These are phyloP conservation scores for Pandemis heparana DNA, from an alignment of 2,888 invertebrate genomes.

Conservation along the genomic window DNA sequence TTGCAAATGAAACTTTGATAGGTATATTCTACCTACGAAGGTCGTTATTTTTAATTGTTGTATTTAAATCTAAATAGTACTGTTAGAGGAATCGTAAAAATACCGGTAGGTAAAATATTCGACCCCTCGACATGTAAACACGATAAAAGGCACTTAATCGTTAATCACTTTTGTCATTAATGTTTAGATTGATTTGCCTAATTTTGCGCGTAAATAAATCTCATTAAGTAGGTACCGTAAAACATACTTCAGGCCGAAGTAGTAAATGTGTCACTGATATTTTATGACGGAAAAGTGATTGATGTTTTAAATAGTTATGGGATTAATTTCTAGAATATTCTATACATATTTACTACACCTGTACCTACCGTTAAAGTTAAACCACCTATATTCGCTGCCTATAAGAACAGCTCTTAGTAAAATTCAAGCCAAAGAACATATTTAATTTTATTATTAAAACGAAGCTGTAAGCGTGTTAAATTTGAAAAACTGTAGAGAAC, in stretches of 20 bases:
- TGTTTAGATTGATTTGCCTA: slow-evolving; percentile 19
- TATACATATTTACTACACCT: background rate
- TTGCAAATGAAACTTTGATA: no score
- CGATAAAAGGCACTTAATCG: slow-evolving; percentile 13
- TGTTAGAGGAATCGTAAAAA: slow-evolving; percentile 10
- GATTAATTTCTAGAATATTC: background rate
- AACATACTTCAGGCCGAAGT: slow-evolving; percentile 11
- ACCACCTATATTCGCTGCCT: no score
- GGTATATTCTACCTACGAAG: background rate
- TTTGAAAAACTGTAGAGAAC: no score
- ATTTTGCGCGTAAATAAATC: slow-evolving; percentile 22
- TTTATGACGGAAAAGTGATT: slow-evolving; percentile 17
- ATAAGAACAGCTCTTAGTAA: background rate
- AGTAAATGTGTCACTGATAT: slow-evolving; percentile 25
- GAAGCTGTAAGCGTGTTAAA: no score
- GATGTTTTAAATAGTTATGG: background rate
- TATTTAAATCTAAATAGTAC: background rate
- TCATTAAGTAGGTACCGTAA: slow-evolving; percentile 13
- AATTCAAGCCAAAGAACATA: background rate
- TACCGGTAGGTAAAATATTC: slow-evolving; percentile 13
- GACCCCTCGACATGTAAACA: slow-evolving; percentile 6
- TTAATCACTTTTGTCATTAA: slow-evolving; percentile 32
- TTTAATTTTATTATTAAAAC: background rate
- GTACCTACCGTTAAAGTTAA: no score
- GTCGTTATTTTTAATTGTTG: background rate